A percentile compares a stretch with the other conserved stretches of the same genome.
phyloP scores from a whole-genome alignment of 2,113 vertebrate genomes.

The Ictalurus punctatus region DNA sequence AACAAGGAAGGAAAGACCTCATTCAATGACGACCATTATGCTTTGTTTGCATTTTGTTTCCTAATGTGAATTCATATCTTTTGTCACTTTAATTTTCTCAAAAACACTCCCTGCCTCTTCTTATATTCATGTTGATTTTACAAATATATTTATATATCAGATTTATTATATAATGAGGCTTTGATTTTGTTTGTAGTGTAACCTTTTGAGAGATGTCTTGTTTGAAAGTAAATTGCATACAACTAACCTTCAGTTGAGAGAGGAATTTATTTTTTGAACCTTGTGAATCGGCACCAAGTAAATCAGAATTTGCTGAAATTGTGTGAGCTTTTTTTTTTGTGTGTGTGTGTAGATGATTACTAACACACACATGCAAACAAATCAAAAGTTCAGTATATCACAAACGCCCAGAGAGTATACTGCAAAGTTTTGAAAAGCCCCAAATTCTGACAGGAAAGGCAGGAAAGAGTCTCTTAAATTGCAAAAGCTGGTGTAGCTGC shows the following conservation, averaged over 20 bases:
- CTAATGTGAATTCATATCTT: background rate
- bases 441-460: background rate
- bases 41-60: constrained; percentile 10
- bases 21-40: background rate
- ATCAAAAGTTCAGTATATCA: background rate
- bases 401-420: background rate
- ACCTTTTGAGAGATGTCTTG: constrained; percentile 58
- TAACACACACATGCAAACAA: background rate
- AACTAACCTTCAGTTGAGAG: constrained; percentile 57
- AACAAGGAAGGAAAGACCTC: constrained; percentile 21
- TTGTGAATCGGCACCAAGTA: constrained; percentile 72
- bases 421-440: background rate
- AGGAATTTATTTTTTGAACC: constrained; percentile 67
- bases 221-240: constrained; percentile 62
- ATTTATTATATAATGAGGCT: constrained; percentile 64
- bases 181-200: constrained; percentile 63
- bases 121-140: constrained; percentile 71
- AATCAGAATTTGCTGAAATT: constrained; percentile 73
- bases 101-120: constrained; percentile 48
- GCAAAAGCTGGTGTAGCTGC: background rate
- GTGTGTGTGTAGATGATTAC: background rate
- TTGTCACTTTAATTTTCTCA: background rate
- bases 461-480: background rate
- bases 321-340: constrained; percentile 47
- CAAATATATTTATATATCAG: constrained; percentile 63